A percentile compares a stretch with the other conserved stretches of the same genome.
Conservation (phyloP, 2,888 invertebrate species). For the Argyresthia goedartella region DNA sequence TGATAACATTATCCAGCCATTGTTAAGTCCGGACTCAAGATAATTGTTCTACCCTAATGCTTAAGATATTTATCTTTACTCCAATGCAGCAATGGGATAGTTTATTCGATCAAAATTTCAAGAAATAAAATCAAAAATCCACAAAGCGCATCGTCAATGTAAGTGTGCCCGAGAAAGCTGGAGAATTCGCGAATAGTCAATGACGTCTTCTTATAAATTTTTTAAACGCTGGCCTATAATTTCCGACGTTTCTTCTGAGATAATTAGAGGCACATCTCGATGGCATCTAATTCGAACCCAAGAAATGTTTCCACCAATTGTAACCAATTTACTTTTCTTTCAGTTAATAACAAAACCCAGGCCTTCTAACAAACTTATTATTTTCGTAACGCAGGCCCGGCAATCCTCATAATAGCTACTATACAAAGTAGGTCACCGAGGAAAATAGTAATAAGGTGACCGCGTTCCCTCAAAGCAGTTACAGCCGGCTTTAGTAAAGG, state of each 20-base stretch:
- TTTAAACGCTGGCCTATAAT: neutral
- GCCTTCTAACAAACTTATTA: neutral
- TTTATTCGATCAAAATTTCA: neutral
- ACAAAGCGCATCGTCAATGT: neutral
- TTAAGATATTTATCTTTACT: neutral
- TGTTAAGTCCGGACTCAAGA: neutral
- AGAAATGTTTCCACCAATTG: neutral
- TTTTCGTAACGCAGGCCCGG: neutral
- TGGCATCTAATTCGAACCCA: neutral
- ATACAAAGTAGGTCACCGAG: neutral
- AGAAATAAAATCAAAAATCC: neutral
- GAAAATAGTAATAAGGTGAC: neutral
- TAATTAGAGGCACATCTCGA: too few species aligned
- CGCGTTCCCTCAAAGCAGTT: neutral
- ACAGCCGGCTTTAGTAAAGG: neutral
- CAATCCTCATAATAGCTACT: neutral
- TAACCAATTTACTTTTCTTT: neutral
- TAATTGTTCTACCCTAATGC: neutral
- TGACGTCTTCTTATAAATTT: neutral
- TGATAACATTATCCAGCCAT: neutral
- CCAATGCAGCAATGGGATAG: neutral
- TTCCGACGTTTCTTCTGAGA: neutral
- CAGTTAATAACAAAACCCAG: neutral
- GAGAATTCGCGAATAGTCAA: neutral
- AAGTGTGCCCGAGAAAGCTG: neutral